Base-by-base conservation (phyloP, 35 echinoderm and acorn worm genomes). In the Lytechinus pictus region DNA sequence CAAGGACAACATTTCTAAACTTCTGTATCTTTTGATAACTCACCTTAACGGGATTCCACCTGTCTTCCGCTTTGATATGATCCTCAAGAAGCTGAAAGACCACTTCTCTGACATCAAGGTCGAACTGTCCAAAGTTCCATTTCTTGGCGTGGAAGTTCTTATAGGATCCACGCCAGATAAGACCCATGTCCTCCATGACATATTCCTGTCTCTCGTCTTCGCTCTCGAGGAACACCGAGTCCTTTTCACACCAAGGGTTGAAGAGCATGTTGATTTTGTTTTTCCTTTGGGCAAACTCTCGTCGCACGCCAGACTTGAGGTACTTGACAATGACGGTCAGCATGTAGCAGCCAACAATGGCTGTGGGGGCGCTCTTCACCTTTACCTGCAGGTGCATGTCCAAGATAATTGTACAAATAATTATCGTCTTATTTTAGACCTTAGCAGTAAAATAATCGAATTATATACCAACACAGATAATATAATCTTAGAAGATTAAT, bases 81-180 rank as follows among this genome's bases (percentile, higher is more conserved):
- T 55, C 92, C 27, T 94, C 10, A 54, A 94, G 54, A 28, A 29
- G 27, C 57, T 94, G 28, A 16, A 94, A 94, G 21, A 57, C 57
- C 28, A 94, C 92, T 11, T 55, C 21, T 16, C 28, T 13, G 2
- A 53, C 55, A 24, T 54, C 21, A 24, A 54, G 9, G 10, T 98
- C 97, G 95, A 96, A 98, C 71, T 98, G 97, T 52, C 96, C 95
- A 95, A 97, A 97, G 72, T 86, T 95, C 97, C 96, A 97, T 29
- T 89, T 91, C 60, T 95, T 96, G 10, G 91, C 94, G 9, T 95
- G 92, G 10, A 93, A 92, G 53, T 98, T 92, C 52, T 88, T 33
- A 29, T 79, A 95, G 54, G 52, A 95, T 16, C 95, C 96, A 88
- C 96, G 97, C 89, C 95, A 97, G 13, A 97, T 95, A 16, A 95